Base-by-base conservation (phyloP, 2,797 vertebrate genomes). In the Lepidocolaptes lacrymiger region DNA sequence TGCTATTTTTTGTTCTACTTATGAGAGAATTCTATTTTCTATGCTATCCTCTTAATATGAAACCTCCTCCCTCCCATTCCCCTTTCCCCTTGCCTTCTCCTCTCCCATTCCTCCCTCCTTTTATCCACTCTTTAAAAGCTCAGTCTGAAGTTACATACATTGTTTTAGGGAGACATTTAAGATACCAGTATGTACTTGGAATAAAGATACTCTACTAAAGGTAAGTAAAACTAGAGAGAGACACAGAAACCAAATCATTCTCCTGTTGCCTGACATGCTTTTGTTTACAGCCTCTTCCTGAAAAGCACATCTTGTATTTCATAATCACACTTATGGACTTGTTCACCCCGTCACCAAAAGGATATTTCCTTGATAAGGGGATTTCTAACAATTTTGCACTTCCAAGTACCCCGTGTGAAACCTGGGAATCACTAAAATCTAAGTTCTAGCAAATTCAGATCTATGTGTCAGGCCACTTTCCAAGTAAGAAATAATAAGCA, bases 1-100 rank as follows among this genome's bases (percentile, higher is more conserved):
- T 79, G 63, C 41, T 91, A 6, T 51, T 73, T 86, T 97, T 94
- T 79, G 5, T 78, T 96, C 89, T 84, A 32, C 54, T 72, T 88
- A 30, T 21, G 30, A 28, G 22, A 18, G 23, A 83, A 64, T 32
- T 28, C 24, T 66, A 32, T 77, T 92, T 68, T 72, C 75, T 51
- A 3, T 51, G 18, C 64, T 69, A 37, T 34, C 32, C 62, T 76
- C 22, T 69, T 63, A 59, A 36, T 30, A 71, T 5, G 24, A 81
- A 63, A 46, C 23, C 30, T 89, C 37, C 30, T 84, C 26, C 17
- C 62, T 91, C 51, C 36, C 8, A 14, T 87, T 37, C 24, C 39
- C 21, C 9, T 46, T 27, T 67, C 12, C 6, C 8, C 22, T 5
- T 16, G 41, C 19, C 9, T 7, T 52, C 44, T 64, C 13, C 17